phyloP scores from a whole-genome alignment of 2,888 invertebrate species.

The Sesia bembeciformis region DNA sequence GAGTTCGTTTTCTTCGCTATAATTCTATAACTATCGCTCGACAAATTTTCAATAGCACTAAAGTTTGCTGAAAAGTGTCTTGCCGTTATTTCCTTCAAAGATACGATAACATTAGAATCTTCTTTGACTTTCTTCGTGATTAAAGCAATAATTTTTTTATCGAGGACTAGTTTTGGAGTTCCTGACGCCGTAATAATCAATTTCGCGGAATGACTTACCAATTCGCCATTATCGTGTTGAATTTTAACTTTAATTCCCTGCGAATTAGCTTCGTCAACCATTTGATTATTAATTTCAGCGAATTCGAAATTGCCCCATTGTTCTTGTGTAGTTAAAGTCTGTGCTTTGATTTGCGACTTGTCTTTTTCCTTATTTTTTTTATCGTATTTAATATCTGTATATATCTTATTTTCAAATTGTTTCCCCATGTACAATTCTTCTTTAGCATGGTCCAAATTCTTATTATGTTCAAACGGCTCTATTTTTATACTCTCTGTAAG shows the following conservation, averaged over 20 bases:
- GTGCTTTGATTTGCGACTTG: too few relatives aligned
- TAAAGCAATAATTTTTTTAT: slow-evolving; percentile 23
- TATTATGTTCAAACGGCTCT: too few relatives aligned
- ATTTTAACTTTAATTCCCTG: slow-evolving; percentile 6
- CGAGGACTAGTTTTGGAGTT: slow-evolving; percentile 23
- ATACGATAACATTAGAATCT: slow-evolving; percentile 16
- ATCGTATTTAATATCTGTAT: too few relatives aligned
- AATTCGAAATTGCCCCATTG: too few relatives aligned
- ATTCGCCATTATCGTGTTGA: slow-evolving; percentile 7
- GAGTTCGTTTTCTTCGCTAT: slow-evolving; percentile 13
- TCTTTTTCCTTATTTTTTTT: too few relatives aligned
- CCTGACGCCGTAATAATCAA: slow-evolving; percentile 24
- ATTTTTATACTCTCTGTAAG: too few relatives aligned
- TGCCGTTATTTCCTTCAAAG: slow-evolving; percentile 20
- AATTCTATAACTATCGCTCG: slow-evolving; percentile 11
- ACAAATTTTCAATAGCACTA: slow-evolving; percentile 8
- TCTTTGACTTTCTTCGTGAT: slow-evolving; percentile 22
- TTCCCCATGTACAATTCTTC: too few relatives aligned
- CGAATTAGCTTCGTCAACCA: too few relatives aligned
- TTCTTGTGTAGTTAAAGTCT: too few relatives aligned
- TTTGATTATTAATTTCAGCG: too few relatives aligned
- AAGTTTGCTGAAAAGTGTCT: slow-evolving; percentile 23
- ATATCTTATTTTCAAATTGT: too few relatives aligned
- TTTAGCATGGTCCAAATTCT: too few relatives aligned
- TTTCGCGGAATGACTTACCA: slow-evolving; percentile 9